phyloP scores from a whole-genome alignment of 2,888 invertebrate species.

The Pasiphila rectangulata region DNA sequence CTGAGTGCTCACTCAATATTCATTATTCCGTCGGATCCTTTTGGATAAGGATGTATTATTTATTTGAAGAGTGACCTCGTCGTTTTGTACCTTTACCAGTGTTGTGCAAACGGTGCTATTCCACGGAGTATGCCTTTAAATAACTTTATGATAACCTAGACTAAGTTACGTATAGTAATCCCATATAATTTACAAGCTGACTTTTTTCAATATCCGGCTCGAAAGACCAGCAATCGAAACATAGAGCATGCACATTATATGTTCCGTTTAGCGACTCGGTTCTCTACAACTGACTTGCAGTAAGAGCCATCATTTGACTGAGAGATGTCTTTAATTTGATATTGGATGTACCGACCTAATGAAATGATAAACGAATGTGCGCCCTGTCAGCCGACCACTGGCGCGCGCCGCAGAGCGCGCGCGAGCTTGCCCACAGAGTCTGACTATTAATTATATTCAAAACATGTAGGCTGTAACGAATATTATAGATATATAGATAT shows the following conservation, averaged over 20 bases:
- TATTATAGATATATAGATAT: neutral
- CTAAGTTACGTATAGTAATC: constrained; percentile 8
- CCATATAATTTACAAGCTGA: neutral
- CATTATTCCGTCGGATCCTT: too few species aligned
- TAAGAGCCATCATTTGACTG: neutral
- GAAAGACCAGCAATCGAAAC: neutral
- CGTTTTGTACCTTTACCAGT: constrained; percentile 1
- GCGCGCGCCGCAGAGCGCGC: constrained; percentile 14
- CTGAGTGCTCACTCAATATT: too few species aligned
- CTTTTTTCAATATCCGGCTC: neutral
- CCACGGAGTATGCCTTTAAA: neutral
- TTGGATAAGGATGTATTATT: too few species aligned
- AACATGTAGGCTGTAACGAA: neutral
- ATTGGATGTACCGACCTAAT: neutral
- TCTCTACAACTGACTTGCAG: too few species aligned
- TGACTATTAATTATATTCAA: constrained; percentile 43
- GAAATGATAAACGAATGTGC: neutral
- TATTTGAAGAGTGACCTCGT: neutral
- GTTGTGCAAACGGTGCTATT: constrained; percentile 12
- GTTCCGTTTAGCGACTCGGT: too few species aligned
- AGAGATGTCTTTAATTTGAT: neutral
- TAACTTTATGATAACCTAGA: neutral
- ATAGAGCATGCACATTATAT: neutral
- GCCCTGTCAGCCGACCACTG: neutral
- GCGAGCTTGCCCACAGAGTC: constrained; percentile 68